These are phyloP conservation scores for Periophthalmus magnuspinnatus DNA, from an alignment of 2,797 vertebrate species.

Conservation along the genomic window DNA sequence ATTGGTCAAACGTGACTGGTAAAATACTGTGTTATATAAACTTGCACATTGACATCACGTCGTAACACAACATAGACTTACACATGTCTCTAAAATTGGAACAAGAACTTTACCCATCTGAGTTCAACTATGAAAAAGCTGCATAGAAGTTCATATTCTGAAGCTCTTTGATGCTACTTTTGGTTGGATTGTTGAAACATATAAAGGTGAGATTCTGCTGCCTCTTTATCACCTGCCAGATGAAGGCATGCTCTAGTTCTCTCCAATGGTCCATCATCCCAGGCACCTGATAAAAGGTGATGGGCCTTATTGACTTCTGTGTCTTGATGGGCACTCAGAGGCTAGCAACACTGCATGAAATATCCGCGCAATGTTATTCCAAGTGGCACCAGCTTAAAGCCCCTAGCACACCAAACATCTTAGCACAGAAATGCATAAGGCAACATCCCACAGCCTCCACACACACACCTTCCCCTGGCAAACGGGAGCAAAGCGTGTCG, in stretches of 20 bases:
- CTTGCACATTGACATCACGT: neutral
- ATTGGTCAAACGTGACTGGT: neutral
- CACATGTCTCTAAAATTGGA: slow-evolving; percentile 15
- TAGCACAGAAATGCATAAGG: slow-evolving; percentile 50
- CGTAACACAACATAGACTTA: neutral
- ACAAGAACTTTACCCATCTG: slow-evolving; percentile 13
- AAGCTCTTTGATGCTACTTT: slow-evolving; percentile 52
- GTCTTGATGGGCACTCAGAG: slow-evolving; percentile 47
- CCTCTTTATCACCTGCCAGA: slow-evolving; percentile 53
- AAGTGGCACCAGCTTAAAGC: slow-evolving; percentile 39
- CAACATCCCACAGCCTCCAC: slow-evolving; percentile 16
- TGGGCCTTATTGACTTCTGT: slow-evolving; percentile 57
- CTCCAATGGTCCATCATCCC: slow-evolving; percentile 46
- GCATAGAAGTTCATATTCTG: slow-evolving; percentile 39
- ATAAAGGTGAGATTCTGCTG: slow-evolving; percentile 49
- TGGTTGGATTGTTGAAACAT: slow-evolving; percentile 43
- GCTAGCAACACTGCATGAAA: slow-evolving; percentile 44
- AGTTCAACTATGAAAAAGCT: slow-evolving; percentile 8
- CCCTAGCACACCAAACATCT: slow-evolving; percentile 49
- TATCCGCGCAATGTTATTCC: slow-evolving; percentile 49
- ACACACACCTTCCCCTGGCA: slow-evolving; percentile 14
- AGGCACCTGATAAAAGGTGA: slow-evolving; percentile 55
- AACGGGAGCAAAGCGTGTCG: slow-evolving; percentile 19
- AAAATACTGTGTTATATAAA: neutral
- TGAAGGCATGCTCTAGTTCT: slow-evolving; percentile 43